A percentile compares a stretch with the other conserved stretches of the same genome.
phyloP scores from a whole-genome alignment of 2,113 vertebrate genomes.

The Clarias gariepinus region DNA sequence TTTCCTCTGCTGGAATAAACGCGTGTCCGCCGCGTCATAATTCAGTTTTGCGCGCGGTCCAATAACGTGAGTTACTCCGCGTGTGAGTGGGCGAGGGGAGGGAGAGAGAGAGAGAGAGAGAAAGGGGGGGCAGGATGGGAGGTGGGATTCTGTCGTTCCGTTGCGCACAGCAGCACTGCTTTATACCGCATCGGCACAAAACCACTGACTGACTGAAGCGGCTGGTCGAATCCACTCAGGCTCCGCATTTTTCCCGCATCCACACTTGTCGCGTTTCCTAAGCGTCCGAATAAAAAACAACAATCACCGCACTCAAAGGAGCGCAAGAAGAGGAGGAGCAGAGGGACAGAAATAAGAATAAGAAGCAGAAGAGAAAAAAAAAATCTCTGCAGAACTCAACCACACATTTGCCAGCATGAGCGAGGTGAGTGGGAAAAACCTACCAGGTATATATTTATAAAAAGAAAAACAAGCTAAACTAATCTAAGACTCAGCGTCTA shows the following conservation, averaged over 20 bases:
- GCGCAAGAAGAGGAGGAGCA: not conserved
- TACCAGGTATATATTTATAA: too few relatives aligned
- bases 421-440: conserved; percentile 65
- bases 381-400: conserved; percentile 53
- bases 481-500: not conserved
- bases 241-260: not conserved
- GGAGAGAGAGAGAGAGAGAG: not conserved
- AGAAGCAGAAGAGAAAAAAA: conserved; percentile 32
- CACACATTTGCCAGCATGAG: conserved; percentile 67
- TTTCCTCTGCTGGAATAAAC: conserved; percentile 6
- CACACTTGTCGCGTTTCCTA: not conserved
- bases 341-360: conserved; percentile 21
- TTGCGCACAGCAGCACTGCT: conserved; percentile 61
- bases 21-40: conserved; percentile 6
- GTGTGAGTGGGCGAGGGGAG: conserved; percentile 63
- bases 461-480: not conserved
- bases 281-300: not conserved
- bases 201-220: conserved; percentile 25
- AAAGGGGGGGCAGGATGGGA: conserved; percentile 22
- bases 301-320: not conserved
- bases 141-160: conserved; percentile 43
- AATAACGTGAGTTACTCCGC: conserved; percentile 56
- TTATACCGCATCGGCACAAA: conserved; percentile 52
- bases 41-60: conserved; percentile 34
- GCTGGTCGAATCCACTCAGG: conserved; percentile 1